Conservation (phyloP, 92 coral and sea anemone species). For the Phenganax marumi region DNA sequence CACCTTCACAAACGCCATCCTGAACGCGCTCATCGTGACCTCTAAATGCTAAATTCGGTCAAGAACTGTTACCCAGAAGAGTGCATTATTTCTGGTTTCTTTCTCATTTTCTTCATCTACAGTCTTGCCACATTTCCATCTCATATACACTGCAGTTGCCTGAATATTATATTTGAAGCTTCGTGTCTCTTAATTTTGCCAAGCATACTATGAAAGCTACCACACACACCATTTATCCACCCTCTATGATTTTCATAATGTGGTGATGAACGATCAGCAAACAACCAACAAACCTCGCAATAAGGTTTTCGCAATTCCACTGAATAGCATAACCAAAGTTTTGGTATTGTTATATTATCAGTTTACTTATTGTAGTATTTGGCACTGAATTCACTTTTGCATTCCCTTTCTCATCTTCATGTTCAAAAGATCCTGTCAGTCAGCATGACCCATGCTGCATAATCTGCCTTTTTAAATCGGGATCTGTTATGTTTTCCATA, state of each 20-base stretch:
- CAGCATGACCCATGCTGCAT: background rate
- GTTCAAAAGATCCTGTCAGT: background rate
- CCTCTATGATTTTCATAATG: conserved; percentile 32
- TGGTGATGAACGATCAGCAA: conserved; percentile 22
- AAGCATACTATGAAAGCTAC: conserved; percentile 16
- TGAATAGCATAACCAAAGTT: conserved; percentile 38
- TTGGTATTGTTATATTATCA: conserved; percentile 9
- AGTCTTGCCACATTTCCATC: conserved; percentile 28
- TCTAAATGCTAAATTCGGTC: conserved; percentile 21
- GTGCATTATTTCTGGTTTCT: conserved; percentile 18
- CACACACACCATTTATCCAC: conserved; percentile 38
- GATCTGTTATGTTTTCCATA: background rate
- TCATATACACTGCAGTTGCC: conserved; percentile 28
- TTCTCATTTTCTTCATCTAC: conserved; percentile 16
- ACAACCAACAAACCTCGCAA: conserved; percentile 41
- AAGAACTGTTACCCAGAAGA: conserved; percentile 33
- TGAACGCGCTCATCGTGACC: conserved; percentile 30
- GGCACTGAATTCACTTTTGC: background rate
- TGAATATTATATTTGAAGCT: conserved; percentile 32
- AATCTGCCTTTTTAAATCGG: background rate
- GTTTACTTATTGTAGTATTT: background rate
- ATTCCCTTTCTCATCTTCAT: background rate
- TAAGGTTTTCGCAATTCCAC: conserved; percentile 29
- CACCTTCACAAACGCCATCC: conserved; percentile 26
- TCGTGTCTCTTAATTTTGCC: conserved; percentile 29